Conservation (phyloP, 2,888 invertebrate species). For the Acleris sparsana region DNA sequence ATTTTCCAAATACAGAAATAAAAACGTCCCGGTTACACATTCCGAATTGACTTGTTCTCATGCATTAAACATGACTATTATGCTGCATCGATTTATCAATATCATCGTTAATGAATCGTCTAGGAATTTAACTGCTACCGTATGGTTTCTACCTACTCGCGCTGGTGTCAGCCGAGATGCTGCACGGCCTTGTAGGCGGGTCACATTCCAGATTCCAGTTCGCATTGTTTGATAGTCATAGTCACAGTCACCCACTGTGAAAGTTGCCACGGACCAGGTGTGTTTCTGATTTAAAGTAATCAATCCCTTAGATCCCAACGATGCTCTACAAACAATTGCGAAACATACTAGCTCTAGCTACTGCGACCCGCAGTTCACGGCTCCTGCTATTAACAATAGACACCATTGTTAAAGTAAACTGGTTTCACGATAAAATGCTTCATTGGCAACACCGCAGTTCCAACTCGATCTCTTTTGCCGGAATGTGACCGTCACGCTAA, state of each 20-base stretch:
- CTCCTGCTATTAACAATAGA: conserved; percentile 53
- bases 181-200: conserved; percentile 77
- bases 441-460: conserved; percentile 59
- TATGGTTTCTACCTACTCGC: conserved; percentile 27
- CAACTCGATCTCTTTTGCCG: conserved; percentile 46
- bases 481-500: conserved; percentile 54
- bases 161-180: conserved; percentile 46
- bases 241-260: conserved; percentile 42
- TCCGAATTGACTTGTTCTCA: conserved; percentile 34
- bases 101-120: conserved; percentile 38
- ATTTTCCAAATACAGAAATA: conserved; percentile 15
- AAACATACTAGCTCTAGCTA: conserved; percentile 25
- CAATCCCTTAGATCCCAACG: neutral
- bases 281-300: conserved; percentile 19
- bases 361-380: conserved; percentile 26
- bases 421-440: conserved; percentile 62
- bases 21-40: conserved; percentile 19
- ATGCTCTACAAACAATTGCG: conserved; percentile 13
- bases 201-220: conserved; percentile 78
- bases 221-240: conserved; percentile 63
- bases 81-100: conserved; percentile 40
- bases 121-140: conserved; percentile 40
- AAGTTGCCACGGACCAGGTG: conserved; percentile 8
- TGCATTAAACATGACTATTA: conserved; percentile 33
- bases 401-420: conserved; percentile 63